phyloP scores from a whole-genome alignment of 1,140 invertebrate genomes.

The Nasonia longicornis region DNA sequence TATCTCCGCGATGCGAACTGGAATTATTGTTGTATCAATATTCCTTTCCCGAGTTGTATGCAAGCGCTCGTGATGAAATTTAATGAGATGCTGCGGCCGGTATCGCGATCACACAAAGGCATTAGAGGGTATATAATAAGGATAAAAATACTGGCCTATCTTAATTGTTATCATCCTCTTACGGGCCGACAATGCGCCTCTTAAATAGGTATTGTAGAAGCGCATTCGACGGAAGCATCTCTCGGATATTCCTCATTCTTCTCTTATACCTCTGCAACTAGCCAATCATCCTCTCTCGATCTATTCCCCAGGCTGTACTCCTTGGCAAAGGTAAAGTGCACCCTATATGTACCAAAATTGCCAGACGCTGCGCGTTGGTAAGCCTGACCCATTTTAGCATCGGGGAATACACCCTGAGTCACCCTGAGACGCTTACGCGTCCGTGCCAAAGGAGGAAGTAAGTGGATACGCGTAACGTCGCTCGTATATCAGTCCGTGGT shows the following conservation, averaged over 20 bases:
- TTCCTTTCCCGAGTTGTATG: too few relatives aligned
- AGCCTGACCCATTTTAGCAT: slow-evolving; percentile 28
- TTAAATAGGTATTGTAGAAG: background rate
- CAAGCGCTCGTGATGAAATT: too few relatives aligned
- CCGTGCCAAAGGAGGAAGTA: slow-evolving; percentile 53
- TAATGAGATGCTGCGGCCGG: too few relatives aligned
- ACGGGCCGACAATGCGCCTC: background rate
- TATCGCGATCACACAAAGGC: too few relatives aligned
- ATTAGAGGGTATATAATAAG: too few relatives aligned
- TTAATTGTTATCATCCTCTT: background rate
- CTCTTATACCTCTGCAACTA: background rate
- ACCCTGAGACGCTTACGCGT: background rate
- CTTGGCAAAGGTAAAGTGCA: background rate
- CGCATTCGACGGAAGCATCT: background rate
- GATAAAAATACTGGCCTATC: background rate
- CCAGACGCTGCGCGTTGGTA: background rate
- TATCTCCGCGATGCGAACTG: background rate
- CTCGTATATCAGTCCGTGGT: slow-evolving; percentile 55
- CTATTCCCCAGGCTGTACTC: background rate
- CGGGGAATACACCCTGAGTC: background rate
- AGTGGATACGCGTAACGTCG: slow-evolving; percentile 56
- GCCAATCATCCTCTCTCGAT: background rate
- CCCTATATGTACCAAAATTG: background rate
- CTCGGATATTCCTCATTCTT: background rate
- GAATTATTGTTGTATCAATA: background rate